phyloP scores from a whole-genome alignment of 2,797 vertebrate species.

The Girardinus metallicus region DNA sequence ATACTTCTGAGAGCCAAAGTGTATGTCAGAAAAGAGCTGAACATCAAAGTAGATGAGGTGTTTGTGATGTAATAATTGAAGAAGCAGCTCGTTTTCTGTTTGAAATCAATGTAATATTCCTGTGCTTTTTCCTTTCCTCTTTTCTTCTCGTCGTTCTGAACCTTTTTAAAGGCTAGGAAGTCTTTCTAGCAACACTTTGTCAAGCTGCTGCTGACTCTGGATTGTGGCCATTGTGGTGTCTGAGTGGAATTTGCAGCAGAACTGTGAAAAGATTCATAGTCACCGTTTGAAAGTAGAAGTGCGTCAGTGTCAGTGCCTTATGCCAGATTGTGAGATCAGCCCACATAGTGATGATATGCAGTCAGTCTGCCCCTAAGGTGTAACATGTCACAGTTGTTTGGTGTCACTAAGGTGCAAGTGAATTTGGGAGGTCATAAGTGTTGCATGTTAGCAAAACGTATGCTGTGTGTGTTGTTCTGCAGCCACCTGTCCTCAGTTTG shows the following conservation, averaged over 20 bases:
- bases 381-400: slow-evolving; percentile 47
- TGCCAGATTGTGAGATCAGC: slow-evolving; percentile 14
- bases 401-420: slow-evolving; percentile 34
- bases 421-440: slow-evolving; percentile 48
- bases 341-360: slow-evolving; percentile 32
- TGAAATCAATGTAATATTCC: not conserved
- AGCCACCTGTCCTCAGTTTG: slow-evolving; percentile 56
- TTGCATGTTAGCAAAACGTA: slow-evolving; percentile 9
- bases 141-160: not conserved
- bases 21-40: not conserved
- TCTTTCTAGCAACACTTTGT: slow-evolving; percentile 30
- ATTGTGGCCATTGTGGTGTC: slow-evolving; percentile 51
- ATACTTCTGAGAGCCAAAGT: not conserved
- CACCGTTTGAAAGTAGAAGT: slow-evolving; percentile 48
- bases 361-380: slow-evolving; percentile 56
- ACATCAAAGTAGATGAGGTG: not conserved
- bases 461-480: slow-evolving; percentile 40
- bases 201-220: slow-evolving; percentile 63
- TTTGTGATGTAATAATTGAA: not conserved
- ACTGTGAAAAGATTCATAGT: slow-evolving; percentile 65
- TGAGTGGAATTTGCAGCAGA: slow-evolving; percentile 59
- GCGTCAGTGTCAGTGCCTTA: slow-evolving; percentile 44
- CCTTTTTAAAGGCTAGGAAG: not conserved
- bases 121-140: not conserved
- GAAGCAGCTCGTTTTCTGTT: not conserved